Percentiles rank a stretch among this genome's conserved stretches.
phyloP scores from a whole-genome alignment of 1,140 invertebrate genomes.

The Fopius arisanus region DNA sequence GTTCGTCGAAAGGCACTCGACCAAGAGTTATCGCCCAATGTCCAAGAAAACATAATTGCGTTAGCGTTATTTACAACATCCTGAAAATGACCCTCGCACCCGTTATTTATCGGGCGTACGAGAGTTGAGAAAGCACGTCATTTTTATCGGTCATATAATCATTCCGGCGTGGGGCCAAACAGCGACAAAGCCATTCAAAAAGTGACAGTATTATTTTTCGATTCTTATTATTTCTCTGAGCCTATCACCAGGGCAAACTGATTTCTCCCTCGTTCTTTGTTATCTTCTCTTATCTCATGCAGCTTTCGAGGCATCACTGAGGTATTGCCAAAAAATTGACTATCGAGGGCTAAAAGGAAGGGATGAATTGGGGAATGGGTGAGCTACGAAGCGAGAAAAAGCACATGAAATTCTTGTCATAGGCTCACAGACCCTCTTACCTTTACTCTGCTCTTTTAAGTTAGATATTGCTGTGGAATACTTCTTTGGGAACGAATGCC shows the following conservation, averaged over 20 bases:
- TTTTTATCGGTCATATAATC: conserved; percentile 52
- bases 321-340: conserved; percentile 37
- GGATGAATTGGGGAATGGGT: conserved; percentile 34
- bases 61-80: conserved; percentile 47
- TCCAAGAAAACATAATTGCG: conserved; percentile 45
- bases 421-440: conserved; percentile 26
- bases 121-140: conserved; percentile 35
- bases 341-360: conserved; percentile 29
- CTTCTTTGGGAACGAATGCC: conserved; percentile 10
- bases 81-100: conserved; percentile 28
- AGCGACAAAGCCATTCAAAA: conserved; percentile 4
- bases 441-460: not conserved
- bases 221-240: not conserved
- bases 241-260: not conserved
- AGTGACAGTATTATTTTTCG: conserved; percentile 5
- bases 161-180: conserved; percentile 33
- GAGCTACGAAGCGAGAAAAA: conserved; percentile 41
- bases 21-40: conserved; percentile 32
- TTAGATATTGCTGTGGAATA: conserved; percentile 6
- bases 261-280: not conserved
- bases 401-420: conserved; percentile 51
- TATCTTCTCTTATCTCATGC: not conserved
- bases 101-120: conserved; percentile 44
- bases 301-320: not conserved
- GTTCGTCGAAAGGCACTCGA: conserved; percentile 27